A percentile compares a stretch with the other conserved stretches of the same genome.
Evolutionary conservation across 2,797 vertebrate species (phyloP).

Genomic region (Neopelma chrysocephalum): DNA sequence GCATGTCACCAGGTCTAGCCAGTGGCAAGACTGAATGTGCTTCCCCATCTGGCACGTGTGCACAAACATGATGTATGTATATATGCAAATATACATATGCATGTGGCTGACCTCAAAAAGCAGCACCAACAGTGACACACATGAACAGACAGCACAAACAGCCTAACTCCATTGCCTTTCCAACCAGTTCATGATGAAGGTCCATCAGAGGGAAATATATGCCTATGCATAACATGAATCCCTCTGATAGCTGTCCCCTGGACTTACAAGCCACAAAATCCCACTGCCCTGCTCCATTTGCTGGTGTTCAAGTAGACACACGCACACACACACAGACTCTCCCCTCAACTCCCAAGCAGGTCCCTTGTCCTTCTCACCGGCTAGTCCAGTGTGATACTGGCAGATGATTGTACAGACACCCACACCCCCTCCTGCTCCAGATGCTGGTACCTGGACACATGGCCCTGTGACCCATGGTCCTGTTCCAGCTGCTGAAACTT

Average conservation of each 20-base stretch:
- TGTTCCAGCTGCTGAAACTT: neutral
- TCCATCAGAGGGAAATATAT: neutral
- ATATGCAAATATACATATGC: neutral
- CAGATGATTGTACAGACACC: neutral
- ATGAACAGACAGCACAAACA: neutral
- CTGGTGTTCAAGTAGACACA: neutral
- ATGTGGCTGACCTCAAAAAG: neutral
- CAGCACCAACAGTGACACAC: neutral
- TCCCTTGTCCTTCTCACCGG: neutral
- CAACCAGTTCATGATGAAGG: neutral
- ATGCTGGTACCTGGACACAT: accelerated
- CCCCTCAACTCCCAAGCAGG: neutral
- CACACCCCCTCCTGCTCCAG: accelerated
- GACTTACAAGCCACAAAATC: accelerated
- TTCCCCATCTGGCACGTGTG: accelerated
- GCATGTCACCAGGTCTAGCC: neutral
- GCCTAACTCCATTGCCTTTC: neutral
- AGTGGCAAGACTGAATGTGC: neutral
- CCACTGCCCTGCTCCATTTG: neutral
- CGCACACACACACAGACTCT: neutral
- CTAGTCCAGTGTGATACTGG: neutral
- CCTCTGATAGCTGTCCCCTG: neutral
- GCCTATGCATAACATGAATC: accelerated
- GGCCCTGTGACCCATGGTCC: neutral
- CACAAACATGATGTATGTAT: accelerated